These are phyloP conservation scores for Chiroxiphia lanceolata DNA, from an alignment of 2,797 vertebrate genomes.

Conservation along the genomic window DNA sequence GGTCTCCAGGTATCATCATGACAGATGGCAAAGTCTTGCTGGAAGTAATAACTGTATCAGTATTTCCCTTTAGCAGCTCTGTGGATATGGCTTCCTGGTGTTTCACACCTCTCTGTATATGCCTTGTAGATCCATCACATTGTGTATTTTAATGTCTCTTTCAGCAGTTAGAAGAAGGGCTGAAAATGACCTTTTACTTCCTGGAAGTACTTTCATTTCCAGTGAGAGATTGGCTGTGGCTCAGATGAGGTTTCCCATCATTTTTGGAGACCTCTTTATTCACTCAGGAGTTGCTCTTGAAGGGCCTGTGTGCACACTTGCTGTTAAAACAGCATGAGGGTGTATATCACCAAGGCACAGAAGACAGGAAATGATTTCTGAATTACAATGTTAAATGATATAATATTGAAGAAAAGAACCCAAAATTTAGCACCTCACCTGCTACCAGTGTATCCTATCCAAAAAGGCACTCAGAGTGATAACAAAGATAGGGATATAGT, in stretches of 20 bases:
- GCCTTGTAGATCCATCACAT: background rate
- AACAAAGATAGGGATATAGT: background rate
- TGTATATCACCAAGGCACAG: background rate
- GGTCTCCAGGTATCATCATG: background rate
- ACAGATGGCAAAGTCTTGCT: background rate
- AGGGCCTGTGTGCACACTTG: background rate
- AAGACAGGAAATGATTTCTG: background rate
- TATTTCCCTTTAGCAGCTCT: background rate
- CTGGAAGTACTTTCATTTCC: background rate
- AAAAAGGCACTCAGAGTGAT: background rate
- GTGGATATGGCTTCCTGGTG: background rate
- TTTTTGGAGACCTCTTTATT: background rate
- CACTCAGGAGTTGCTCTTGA: background rate
- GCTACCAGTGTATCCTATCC: background rate
- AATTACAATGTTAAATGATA: background rate
- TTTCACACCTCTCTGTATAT: background rate
- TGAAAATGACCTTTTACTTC: background rate
- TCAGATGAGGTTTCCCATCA: background rate
- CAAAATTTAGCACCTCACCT: background rate
- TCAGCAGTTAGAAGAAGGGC: background rate
- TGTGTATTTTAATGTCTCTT: background rate
- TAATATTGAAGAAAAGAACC: background rate
- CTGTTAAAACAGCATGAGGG: background rate
- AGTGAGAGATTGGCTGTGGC: background rate
- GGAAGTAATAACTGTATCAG: background rate